Base-by-base conservation (phyloP, 2,797 vertebrate species). In the Tauraco hartlaubi region DNA sequence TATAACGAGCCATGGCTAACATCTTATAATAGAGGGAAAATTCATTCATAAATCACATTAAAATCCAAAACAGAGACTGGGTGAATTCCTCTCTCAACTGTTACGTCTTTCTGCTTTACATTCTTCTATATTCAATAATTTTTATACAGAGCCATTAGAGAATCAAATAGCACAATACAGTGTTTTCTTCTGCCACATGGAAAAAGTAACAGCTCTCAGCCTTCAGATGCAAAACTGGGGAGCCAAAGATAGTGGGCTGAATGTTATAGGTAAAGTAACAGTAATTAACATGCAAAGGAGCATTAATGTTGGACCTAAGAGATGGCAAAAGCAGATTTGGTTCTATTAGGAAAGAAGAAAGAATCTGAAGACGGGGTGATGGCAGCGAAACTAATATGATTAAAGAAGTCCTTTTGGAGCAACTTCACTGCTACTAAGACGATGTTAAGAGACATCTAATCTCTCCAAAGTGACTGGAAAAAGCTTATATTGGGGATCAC, bases 371-470 rank as follows among this genome's bases (percentile, higher is more conserved):
- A 94, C 55, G 3, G 66, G 89, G 82, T 52, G 89, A 94, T 92
- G 91, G 96, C 94, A 96, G 96, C 43, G 85, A 94, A 94, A 94
- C 95, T 94, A 95, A 97, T 92, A 52, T 92, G 94, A 97, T 96
- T 97, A 96, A 89, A 94, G 66, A 59, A 97, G 91, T 73, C 90
- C 79, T 94, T 94, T 61, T 46, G 92, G 92, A 94, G 90, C 73
- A 96, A 96, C 91, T 96, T 96, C 90, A 88, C 82, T 73, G 85
- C 66, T 15, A 62, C 76, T 54, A 86, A 91, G 85, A 96, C 79
- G 96, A 97, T 93, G 91, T 92, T 96, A 92, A 96, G 88, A 95
- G 90, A 95, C 96, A 96, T 88, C 94, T 96, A 94, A 96, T 96
- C 96, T 97, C 91, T 85, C 85, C 95, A 94, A 94, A 96, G 87